Base-by-base conservation (phyloP, 2,888 invertebrate species). In the Drosophila pegasa region DNA sequence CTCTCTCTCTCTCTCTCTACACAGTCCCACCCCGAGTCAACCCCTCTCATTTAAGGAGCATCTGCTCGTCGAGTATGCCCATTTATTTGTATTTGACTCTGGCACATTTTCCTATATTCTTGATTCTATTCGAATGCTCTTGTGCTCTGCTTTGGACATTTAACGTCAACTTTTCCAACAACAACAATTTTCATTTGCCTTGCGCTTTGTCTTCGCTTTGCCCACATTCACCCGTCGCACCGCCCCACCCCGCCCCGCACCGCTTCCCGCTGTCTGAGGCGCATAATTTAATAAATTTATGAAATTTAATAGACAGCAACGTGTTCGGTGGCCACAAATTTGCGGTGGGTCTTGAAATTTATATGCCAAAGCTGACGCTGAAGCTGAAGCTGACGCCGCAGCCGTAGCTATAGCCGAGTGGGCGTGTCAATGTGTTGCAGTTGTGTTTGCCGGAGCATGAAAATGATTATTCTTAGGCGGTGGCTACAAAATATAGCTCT, bases 231-330 rank as follows among this genome's bases (percentile, higher is more conserved):
- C 52, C 20, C 43, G 1, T 0, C 43, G n/a, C 43, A 14, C 12
- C 6, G 5, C 33, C 1, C 40, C n/a, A n/a, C n/a, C n/a, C n/a
- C 43, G n/a, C 43, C 14, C 12, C 6, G 5, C 33, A 1, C 40
- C n/a, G 25, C n/a, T n/a, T n/a, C n/a, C n/a, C 25, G 43, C 25
- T 25, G 59, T 59, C 29, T 35, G 31, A 48, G 66, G 60, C 70
- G 89, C 82, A 87, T 89, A 83, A 89, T 83, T 83, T 83, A 83
- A 83, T 89, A 83, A 83, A 83, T 83, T 75, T 75, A 75, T 83
- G 83, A 85, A 89, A 83, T 89, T 78, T 89, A 89, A 83, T 83
- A 83, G 89, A 85, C 82, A 85, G 61, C 68, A 83, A 87, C 89
- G 83, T 83, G 83, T 87, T 83, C 66, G 79, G 66, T 87, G 78